Evolutionary conservation across 2,888 invertebrate genomes (phyloP).

Genomic region (Microctonus brassicae): DNA sequence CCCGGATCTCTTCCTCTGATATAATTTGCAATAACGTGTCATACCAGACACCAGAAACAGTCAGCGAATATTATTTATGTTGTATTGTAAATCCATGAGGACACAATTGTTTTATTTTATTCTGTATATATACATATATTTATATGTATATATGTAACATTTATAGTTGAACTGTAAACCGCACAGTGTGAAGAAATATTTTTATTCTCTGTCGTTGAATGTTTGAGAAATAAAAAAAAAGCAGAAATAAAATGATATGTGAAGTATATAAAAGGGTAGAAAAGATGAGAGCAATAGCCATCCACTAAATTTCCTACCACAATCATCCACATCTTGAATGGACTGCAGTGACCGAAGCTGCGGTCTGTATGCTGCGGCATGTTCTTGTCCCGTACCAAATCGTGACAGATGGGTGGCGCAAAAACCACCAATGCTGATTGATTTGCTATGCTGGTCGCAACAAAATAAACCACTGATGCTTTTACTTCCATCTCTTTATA

Average conservation of each 20-base stretch:
- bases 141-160: not conserved
- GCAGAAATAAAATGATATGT: too few relatives aligned
- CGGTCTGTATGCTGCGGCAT: constrained; percentile 64
- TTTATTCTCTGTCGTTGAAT: not conserved
- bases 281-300: constrained; percentile 39
- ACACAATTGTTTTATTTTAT: not conserved
- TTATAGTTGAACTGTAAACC: not conserved
- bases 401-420: constrained; percentile 68
- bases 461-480: constrained; percentile 39
- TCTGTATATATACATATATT: not conserved
- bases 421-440: constrained; percentile 69
- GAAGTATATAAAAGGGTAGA: not conserved
- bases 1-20: constrained; percentile 33
- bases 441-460: constrained; percentile 65
- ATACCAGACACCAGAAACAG: not conserved
- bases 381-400: constrained; percentile 52
- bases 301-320: constrained; percentile 54
- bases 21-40: constrained; percentile 27
- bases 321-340: constrained; percentile 56
- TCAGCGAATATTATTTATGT: constrained; percentile 4
- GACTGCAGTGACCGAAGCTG: constrained; percentile 56
- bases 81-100: not conserved
- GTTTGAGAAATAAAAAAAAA: not conserved
- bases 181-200: not conserved
- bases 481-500: not conserved